Evolutionary conservation across 2,113 vertebrate species (phyloP).

Genomic region (Epinephelus lanceolatus): DNA sequence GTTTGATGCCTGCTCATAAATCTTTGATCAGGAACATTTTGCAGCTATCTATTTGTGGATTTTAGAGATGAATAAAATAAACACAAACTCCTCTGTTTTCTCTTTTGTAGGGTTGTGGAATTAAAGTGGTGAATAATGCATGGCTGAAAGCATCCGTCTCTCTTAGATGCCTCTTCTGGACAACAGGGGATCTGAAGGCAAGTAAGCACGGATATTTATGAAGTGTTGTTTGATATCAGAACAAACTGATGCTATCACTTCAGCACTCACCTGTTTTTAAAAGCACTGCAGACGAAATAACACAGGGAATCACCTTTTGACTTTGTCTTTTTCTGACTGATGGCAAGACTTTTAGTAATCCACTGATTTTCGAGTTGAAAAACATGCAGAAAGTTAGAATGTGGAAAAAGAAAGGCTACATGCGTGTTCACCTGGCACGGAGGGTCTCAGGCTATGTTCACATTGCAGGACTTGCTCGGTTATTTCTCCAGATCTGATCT

Average conservation of each 20-base stretch:
- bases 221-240: slow-evolving; percentile 60
- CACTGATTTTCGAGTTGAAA: neutral
- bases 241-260: slow-evolving; percentile 41
- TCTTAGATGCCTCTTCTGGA: slow-evolving; percentile 41
- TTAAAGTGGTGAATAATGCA: slow-evolving; percentile 77
- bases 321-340: neutral
- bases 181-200: slow-evolving; percentile 40
- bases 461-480: too few relatives aligned
- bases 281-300: slow-evolving; percentile 1
- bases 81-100: slow-evolving; percentile 63
- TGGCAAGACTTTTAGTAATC: neutral
- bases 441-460: too few relatives aligned
- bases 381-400: too few relatives aligned
- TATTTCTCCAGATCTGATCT: too few relatives aligned
- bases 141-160: slow-evolving; percentile 72
- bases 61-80: slow-evolving; percentile 72
- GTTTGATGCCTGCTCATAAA: slow-evolving; percentile 42
- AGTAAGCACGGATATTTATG: slow-evolving; percentile 53
- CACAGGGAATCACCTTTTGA: slow-evolving; percentile 5
- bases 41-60: slow-evolving; percentile 73
- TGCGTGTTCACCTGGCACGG: too few relatives aligned
- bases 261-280: slow-evolving; percentile 30
- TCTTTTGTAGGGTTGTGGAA: slow-evolving; percentile 65
- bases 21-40: slow-evolving; percentile 71
- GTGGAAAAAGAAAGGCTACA: too few relatives aligned